Evolutionary conservation across 2,113 vertebrate species (phyloP).

Genomic region (Grammomys dolichurus): DNA sequence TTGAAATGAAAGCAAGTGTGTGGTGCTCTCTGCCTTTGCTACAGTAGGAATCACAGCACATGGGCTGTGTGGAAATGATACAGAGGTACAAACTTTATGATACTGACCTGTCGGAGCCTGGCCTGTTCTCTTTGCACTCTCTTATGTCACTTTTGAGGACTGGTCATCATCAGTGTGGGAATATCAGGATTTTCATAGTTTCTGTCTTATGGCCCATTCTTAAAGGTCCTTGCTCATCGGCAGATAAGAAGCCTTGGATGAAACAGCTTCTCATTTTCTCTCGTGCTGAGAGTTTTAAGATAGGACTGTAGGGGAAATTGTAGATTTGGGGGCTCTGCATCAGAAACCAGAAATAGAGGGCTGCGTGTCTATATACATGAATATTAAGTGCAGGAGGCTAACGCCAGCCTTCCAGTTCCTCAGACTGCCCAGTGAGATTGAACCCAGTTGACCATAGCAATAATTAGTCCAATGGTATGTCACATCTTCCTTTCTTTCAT

Average conservation of each 20-base stretch:
- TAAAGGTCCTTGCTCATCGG: neutral
- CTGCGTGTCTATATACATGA: fast-evolving
- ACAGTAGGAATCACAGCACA: neutral
- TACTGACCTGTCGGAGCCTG: neutral
- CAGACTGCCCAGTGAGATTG: neutral
- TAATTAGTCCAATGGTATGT: neutral
- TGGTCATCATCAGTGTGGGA: neutral
- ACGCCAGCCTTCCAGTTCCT: neutral
- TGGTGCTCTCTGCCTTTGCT: neutral
- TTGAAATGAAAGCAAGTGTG: neutral
- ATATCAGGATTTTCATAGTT: neutral
- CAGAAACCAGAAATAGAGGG: neutral
- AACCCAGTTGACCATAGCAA: neutral
- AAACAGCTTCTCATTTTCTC: neutral
- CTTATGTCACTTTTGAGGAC: neutral
- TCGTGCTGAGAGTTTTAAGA: neutral
- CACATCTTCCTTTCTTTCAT: neutral
- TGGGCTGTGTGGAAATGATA: neutral
- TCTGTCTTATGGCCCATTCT: neutral
- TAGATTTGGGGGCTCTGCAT: neutral
- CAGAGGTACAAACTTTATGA: too few species aligned
- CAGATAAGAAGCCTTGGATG: neutral
- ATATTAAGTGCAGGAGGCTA: neutral
- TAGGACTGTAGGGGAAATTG: neutral
- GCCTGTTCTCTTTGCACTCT: neutral